Evolutionary conservation across 2,888 invertebrate genomes (phyloP), one percentile per base, ranked within the genome.

Genomic region (Ophion ellenae): DNA sequence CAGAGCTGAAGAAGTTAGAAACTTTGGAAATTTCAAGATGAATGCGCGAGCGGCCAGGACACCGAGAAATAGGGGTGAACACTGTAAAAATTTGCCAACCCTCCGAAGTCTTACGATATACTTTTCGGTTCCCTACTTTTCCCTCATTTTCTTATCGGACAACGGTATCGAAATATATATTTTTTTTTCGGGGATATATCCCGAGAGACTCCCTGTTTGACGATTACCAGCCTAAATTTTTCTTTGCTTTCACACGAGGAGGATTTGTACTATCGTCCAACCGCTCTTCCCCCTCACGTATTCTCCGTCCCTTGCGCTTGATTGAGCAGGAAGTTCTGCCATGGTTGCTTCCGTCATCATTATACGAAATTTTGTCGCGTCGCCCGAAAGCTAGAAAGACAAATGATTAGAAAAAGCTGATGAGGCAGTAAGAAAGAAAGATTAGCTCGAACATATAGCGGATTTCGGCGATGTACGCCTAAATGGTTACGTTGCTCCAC

Each of bases 1-100:
- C 59, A 45, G 67, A 67, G 79, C 76, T 78, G 71, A 70, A 71
- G 75, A 80, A 40, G 75, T 40, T 76, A 47, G 59, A 83, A 85
- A 83, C 67, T 83, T 83, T 14, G 83, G 64, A 74, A 83, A 74
- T 86, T 75, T 74, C 24, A 57, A 81, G 78, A 78, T 28, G 78
- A 78, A 32, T 59, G 59, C 67, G 20, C 20, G 20, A 53, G 28
- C 14, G 61, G 24, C 40, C 45, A 59, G 77, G 57, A 36, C n/a
- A 24, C 64, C 10, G 83, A 80, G 61, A 73, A 40, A 81, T 69
- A 67, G 57, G 78, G 69, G 28, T 45, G 69, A 78, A 69, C 45
- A 78, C 57, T 61, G 59, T 59, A 69, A 77, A 67, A 77, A 57
- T 24, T 67, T 67, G 40, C 20, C 17, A 77, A 67, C 73, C 45